Evolutionary conservation across 35 echinoderm and acorn worm species (phyloP).

Genomic region (Acanthaster planci): DNA sequence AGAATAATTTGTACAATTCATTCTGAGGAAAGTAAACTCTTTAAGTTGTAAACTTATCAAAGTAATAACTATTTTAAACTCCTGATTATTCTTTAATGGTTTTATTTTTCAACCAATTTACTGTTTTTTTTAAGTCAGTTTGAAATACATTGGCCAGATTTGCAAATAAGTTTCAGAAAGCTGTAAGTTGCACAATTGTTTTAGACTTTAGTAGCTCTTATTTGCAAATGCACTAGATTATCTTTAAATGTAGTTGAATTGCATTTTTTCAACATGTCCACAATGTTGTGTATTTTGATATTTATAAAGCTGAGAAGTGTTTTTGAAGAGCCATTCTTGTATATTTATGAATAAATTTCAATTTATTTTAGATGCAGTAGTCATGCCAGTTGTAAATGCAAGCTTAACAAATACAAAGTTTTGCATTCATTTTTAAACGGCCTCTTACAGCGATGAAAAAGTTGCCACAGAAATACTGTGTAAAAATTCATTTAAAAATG

Average conservation of each 20-base stretch:
- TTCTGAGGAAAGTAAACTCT: too few relatives aligned
- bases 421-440: too few relatives aligned
- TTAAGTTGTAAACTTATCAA: too few relatives aligned
- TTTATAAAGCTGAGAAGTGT: constrained; percentile 16
- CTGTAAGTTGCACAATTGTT: constrained; percentile 1
- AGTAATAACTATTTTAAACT: too few relatives aligned
- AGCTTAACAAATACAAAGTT: too few relatives aligned
- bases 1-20: too few relatives aligned
- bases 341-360: constrained; percentile 16
- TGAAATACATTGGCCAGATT: constrained; percentile 2
- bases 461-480: too few relatives aligned
- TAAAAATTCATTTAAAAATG: too few relatives aligned
- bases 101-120: neutral
- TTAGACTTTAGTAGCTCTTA: constrained; percentile 3
- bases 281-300: constrained; percentile 18
- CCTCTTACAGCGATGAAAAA: too few relatives aligned
- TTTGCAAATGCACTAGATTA: neutral
- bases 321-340: constrained; percentile 12
- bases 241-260: neutral
- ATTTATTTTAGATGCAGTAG: neutral
- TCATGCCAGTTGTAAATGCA: neutral
- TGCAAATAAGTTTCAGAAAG: neutral
- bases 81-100: neutral
- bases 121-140: neutral
- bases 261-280: constrained; percentile 6